phyloP scores from a whole-genome alignment of 2,113 vertebrate genomes.

The Cephalophus harveyi region DNA sequence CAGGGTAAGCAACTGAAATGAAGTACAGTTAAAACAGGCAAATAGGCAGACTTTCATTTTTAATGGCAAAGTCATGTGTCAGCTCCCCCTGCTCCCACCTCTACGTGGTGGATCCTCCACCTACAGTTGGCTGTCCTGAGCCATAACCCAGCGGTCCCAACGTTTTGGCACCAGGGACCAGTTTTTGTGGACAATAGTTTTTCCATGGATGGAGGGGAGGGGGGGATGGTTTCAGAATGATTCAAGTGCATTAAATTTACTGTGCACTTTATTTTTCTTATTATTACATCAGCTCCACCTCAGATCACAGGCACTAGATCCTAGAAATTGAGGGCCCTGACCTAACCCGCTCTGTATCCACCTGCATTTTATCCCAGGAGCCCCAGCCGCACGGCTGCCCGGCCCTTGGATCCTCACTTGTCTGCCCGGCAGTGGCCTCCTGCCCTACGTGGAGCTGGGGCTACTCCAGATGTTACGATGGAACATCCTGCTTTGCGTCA shows the following conservation, averaged over 20 bases:
- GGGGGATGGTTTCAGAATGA: not conserved
- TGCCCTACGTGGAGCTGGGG: not conserved
- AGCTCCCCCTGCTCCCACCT: not conserved
- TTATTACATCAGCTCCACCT: not conserved
- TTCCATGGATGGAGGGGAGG: not conserved
- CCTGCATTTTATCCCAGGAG: not conserved
- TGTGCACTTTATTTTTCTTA: not conserved
- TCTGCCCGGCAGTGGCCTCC: not conserved
- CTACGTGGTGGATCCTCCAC: accelerated
- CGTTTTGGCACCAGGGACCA: not conserved
- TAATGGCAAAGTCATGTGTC: not conserved
- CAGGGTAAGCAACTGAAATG: not conserved
- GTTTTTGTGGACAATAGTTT: not conserved
- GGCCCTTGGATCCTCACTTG: not conserved
- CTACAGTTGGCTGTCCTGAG: too few relatives aligned
- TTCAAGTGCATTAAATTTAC: not conserved
- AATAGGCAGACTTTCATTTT: not conserved
- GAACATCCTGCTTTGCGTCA: not conserved
- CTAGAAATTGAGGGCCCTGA: not conserved
- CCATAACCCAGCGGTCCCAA: accelerated
- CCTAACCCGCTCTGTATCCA: accelerated
- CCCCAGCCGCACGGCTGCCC: not conserved
- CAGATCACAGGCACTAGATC: not conserved
- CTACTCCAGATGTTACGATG: not conserved
- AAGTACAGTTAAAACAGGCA: not conserved